Conservation (phyloP, 2,797 vertebrate species). For the Tenualosa ilisha region DNA sequence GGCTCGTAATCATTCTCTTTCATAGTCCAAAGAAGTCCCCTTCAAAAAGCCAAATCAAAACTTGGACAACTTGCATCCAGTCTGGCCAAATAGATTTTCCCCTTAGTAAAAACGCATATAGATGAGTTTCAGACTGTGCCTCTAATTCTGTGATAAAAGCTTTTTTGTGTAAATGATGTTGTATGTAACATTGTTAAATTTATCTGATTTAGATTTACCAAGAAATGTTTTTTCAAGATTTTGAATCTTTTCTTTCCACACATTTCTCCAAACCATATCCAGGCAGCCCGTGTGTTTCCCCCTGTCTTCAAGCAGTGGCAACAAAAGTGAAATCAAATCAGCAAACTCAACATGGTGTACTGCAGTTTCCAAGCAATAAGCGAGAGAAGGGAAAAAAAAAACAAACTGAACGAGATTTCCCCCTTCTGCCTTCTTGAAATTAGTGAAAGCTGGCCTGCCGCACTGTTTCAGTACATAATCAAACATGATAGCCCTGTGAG, state of each 20-base stretch:
- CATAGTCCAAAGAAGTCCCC: not conserved
- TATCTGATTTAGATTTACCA: too few relatives aligned
- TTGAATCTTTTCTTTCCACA: not conserved
- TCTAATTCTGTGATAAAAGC: not conserved
- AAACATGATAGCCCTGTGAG: not conserved
- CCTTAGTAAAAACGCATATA: not conserved
- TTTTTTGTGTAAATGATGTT: not conserved
- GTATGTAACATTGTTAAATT: not conserved
- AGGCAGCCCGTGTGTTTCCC: not conserved
- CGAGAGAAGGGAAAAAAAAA: not conserved
- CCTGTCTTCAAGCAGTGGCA: not conserved
- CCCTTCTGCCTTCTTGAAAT: not conserved
- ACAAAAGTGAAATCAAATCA: conserved; percentile 5
- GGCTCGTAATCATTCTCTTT: conserved; percentile 22
- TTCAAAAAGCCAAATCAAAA: conserved; percentile 2
- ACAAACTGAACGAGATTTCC: not conserved
- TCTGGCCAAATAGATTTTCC: not conserved
- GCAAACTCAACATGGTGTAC: not conserved
- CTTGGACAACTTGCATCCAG: not conserved
- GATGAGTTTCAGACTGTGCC: not conserved
- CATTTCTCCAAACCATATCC: not conserved
- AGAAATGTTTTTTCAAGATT: too few relatives aligned
- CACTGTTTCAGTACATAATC: not conserved
- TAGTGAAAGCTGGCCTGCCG: not conserved
- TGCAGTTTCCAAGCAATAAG: not conserved